Conservation (phyloP, 1,140 invertebrate species). For the Drosophila virilis region DNA sequence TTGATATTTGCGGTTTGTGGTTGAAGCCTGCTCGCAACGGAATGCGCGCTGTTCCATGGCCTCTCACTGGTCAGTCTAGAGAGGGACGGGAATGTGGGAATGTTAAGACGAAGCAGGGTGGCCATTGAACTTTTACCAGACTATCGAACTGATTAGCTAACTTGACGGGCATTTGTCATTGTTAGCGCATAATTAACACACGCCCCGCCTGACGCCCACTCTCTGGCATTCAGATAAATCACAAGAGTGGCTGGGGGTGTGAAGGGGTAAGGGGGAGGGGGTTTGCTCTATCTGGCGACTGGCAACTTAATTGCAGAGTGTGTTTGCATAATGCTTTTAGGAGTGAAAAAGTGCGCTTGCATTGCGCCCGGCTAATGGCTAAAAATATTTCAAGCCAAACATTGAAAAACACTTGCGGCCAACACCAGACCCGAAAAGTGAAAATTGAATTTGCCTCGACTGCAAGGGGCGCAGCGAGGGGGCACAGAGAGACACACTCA, state of each 20-base stretch:
- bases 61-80: conserved; percentile 13
- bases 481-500: conserved; percentile 55
- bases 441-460: conserved; percentile 62
- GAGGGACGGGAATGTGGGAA: neutral
- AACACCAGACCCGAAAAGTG: conserved; percentile 41
- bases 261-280: conserved; percentile 18
- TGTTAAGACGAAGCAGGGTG: neutral
- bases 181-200: conserved; percentile 79
- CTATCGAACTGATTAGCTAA: conserved; percentile 42
- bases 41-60: conserved; percentile 17
- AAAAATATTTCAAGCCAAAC: conserved; percentile 80
- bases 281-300: conserved; percentile 12
- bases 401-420: conserved; percentile 79
- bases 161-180: conserved; percentile 68
- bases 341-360: conserved; percentile 69
- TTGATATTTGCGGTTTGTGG: conserved; percentile 78
- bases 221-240: conserved; percentile 64
- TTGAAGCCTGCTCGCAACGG: conserved; percentile 8
- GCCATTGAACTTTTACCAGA: conserved; percentile 41
- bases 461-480: neutral
- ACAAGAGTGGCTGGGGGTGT: conserved; percentile 27
- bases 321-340: conserved; percentile 77
- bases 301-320: conserved; percentile 78
- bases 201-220: conserved; percentile 56
- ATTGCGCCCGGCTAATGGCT: conserved; percentile 68